Evolutionary conservation across 2,797 vertebrate genomes (phyloP).

Genomic region (Hypotaenidia philippensis): DNA sequence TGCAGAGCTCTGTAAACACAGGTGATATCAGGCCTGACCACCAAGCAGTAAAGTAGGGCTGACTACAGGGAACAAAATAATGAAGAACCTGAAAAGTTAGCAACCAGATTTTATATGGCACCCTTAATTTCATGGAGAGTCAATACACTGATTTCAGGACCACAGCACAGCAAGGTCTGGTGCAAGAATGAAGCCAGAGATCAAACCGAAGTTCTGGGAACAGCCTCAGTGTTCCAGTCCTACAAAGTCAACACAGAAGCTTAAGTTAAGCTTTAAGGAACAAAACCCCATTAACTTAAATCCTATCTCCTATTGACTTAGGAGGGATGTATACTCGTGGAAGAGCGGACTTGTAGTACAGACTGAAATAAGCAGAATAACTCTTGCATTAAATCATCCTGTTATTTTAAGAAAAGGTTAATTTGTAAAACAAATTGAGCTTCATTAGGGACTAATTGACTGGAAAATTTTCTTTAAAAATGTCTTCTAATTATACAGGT

Average conservation of each 20-base stretch:
- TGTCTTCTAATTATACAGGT: conserved; percentile 63
- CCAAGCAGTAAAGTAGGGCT: not conserved
- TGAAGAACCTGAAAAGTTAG: not conserved
- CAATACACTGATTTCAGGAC: not conserved
- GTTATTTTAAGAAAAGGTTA: conserved; percentile 73
- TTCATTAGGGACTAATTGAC: conserved; percentile 67
- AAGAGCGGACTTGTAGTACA: not conserved
- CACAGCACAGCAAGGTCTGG: not conserved
- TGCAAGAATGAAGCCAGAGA: not conserved
- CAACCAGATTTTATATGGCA: not conserved
- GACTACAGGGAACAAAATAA: not conserved
- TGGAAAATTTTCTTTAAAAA: conserved; percentile 68
- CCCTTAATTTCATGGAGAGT: not conserved
- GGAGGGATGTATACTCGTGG: not conserved
- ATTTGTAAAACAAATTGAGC: conserved; percentile 71
- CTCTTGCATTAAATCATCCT: conserved; percentile 61
- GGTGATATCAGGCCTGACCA: not conserved
- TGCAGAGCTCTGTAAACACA: not conserved
- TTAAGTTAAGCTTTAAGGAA: not conserved
- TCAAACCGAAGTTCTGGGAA: not conserved
- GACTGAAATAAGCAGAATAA: conserved; percentile 42
- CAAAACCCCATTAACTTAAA: not conserved
- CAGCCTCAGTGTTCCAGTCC: not conserved
- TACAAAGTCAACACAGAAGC: not conserved
- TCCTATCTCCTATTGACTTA: not conserved